Base-by-base conservation (phyloP, 2,113 vertebrate genomes). In the Narcine bancroftii region DNA sequence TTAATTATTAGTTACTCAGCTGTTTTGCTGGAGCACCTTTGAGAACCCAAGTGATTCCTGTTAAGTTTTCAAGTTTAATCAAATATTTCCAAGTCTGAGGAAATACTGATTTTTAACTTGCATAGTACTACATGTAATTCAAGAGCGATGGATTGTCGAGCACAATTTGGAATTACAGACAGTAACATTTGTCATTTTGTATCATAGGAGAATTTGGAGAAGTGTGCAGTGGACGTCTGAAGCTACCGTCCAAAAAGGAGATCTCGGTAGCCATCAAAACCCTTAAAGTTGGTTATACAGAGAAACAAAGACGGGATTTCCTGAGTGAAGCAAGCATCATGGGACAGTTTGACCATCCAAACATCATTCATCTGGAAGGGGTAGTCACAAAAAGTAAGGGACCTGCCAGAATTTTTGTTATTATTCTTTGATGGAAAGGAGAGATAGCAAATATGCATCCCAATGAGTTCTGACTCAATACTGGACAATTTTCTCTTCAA, bases 241-340 rank as follows among this genome's bases (percentile, higher is more conserved):
- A 97, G 93, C 96, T 99, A 69, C 98, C 98, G 93, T 99, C 97
- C 65, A 99, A 99, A 95, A 99, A 99, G 95, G 98, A 99, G 94
- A 99, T 99, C 94, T 98, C 97, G 0, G 98, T 99, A 93, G 98
- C 98, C 93, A 99, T 99, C 93, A 99, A 99, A 95, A 99, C 98
- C 0, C 95, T 99, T 9, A 99, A 99, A 94, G 98, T 97, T 73
- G 98, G 98, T 92, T 99, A 99, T 92, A 99, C 98, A 0, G 98
- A 99, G 92, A 99, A 99, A 47, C 98, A 99, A 94, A 97, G 98
- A 77, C 96, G 98, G 94, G 98, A 99, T 93, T 99, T 99, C 94
- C 95, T 99, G 60, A 97, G 98, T 39, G 98, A 99, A 95, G 98
- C 98, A 4, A 99, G 98, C 93, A 99, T 99, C 94, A 99, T 99